Evolutionary conservation across 1,140 invertebrate genomes (phyloP).

Genomic region (Penaeus chinensis): DNA sequence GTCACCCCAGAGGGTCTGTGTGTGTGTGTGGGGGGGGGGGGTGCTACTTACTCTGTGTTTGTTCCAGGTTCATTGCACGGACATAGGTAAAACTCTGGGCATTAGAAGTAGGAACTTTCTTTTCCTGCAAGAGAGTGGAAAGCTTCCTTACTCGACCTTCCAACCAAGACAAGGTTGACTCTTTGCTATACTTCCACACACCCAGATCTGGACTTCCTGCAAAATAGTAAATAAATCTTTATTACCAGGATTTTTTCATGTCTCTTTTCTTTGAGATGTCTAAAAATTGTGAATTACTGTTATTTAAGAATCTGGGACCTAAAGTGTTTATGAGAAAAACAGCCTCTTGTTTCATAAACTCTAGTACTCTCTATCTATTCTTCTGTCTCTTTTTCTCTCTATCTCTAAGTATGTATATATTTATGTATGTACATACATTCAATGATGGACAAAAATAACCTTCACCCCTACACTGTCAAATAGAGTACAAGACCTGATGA

Average conservation of each 20-base stretch:
- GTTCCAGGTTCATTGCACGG: constrained; percentile 43
- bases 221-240: background rate
- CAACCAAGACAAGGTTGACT: constrained; percentile 45
- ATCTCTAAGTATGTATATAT: too few species aligned
- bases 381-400: too few species aligned
- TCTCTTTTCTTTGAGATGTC: background rate
- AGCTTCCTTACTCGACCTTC: constrained; percentile 23
- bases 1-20: background rate
- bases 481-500: too few species aligned
- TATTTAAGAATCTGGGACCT: too few species aligned
- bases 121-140: constrained; percentile 41
- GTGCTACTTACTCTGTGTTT: constrained; percentile 39
- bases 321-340: too few species aligned
- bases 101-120: constrained; percentile 55
- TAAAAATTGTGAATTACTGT: too few species aligned
- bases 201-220: constrained; percentile 49
- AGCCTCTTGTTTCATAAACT: too few species aligned
- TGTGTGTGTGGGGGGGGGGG: background rate
- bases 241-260: background rate
- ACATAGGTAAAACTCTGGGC: constrained; percentile 59
- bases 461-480: too few species aligned
- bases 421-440: too few species aligned
- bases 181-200: constrained; percentile 58
- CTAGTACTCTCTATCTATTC: too few species aligned
- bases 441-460: too few species aligned